Conservation (phyloP, 2,797 vertebrate genomes). For the Lycodopsis pacificus region DNA sequence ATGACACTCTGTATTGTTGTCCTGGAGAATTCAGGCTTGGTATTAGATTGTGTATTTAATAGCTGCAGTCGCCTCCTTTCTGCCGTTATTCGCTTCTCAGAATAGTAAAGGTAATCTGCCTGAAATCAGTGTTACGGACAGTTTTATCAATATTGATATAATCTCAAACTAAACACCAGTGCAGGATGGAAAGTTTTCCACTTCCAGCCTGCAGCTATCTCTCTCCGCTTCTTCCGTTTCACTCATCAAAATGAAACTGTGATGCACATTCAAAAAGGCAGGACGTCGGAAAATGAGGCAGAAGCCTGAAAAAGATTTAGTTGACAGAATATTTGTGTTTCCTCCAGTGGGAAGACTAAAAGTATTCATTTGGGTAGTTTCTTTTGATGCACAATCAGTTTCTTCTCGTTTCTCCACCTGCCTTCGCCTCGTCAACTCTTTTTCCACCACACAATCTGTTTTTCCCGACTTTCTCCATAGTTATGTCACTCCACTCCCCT, state of each 20-base stretch:
- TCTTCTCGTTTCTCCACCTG: conserved; percentile 25
- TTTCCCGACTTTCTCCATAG: not conserved
- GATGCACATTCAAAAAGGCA: conserved; percentile 11
- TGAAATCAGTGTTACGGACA: conserved; percentile 61
- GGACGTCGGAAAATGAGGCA: not conserved
- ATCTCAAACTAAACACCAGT: conserved; percentile 71
- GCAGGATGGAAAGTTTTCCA: conserved; percentile 61
- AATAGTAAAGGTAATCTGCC: conserved; percentile 61
- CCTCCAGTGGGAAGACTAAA: not conserved
- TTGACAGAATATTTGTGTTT: not conserved
- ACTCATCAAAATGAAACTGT: conserved; percentile 30
- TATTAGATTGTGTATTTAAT: conserved; percentile 36
- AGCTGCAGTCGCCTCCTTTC: conserved; percentile 32
- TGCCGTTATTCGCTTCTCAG: conserved; percentile 39
- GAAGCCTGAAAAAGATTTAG: not conserved
- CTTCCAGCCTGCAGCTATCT: conserved; percentile 17
- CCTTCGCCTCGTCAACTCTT: conserved; percentile 14
- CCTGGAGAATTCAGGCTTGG: conserved; percentile 18
- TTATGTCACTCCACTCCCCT: conserved; percentile 30
- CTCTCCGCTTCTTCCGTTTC: conserved; percentile 27
- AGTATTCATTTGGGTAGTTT: not conserved
- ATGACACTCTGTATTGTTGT: conserved; percentile 6
- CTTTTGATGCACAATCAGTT: not conserved
- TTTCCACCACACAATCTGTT: conserved; percentile 14
- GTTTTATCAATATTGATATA: conserved; percentile 76